Conservation (phyloP, 2,113 vertebrate genomes). For the Rynchops niger region DNA sequence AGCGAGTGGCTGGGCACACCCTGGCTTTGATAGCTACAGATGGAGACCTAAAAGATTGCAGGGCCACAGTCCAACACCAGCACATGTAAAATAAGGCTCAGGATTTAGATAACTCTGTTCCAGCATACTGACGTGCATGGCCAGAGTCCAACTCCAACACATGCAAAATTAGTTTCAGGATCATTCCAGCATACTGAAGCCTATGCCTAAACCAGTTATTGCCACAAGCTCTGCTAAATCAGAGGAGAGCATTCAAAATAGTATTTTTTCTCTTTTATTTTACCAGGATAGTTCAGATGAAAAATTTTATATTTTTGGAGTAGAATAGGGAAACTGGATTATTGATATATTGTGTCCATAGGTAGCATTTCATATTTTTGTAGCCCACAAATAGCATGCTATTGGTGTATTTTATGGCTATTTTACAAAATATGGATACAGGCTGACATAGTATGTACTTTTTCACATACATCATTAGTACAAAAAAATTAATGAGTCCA, state of each 20-base stretch:
- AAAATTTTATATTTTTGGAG: background rate
- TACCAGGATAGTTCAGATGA: background rate
- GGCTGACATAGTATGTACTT: background rate
- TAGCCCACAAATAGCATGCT: background rate
- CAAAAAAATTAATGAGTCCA: background rate
- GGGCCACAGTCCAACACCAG: slow-evolving; percentile 70
- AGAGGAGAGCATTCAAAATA: background rate
- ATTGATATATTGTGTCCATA: background rate
- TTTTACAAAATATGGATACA: background rate
- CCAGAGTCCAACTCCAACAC: slow-evolving; percentile 62
- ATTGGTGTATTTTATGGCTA: background rate
- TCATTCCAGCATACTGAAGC: slow-evolving; percentile 69
- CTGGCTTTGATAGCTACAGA: slow-evolving; percentile 67
- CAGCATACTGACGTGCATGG: slow-evolving; percentile 70
- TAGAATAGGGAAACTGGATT: background rate
- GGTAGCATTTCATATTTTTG: background rate
- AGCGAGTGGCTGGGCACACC: slow-evolving; percentile 52
- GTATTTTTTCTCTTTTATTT: background rate
- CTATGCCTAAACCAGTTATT: slow-evolving; percentile 63
- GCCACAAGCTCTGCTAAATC: slow-evolving; percentile 62
- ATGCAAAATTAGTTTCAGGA: slow-evolving; percentile 73
- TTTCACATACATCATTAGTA: background rate
- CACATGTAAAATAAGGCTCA: slow-evolving; percentile 72
- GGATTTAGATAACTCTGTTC: slow-evolving; percentile 72
- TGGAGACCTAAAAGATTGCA: slow-evolving; percentile 70